Evolutionary conservation across 2,797 vertebrate species (phyloP).

Genomic region (Pantherophis vulpinus): DNA sequence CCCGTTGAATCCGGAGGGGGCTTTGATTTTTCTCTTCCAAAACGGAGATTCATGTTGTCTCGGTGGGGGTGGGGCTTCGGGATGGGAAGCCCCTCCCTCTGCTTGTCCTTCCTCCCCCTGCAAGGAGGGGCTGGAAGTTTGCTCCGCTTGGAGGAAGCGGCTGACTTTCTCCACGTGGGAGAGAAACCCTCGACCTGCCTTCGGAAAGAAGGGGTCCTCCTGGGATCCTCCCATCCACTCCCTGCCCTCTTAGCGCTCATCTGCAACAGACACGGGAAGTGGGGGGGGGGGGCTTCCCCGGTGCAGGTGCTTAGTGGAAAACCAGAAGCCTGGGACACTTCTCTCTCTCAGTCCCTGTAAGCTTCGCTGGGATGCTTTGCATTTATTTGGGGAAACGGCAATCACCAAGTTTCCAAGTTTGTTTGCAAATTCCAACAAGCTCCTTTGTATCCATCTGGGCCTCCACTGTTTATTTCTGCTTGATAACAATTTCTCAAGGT

Average conservation of each 20-base stretch:
- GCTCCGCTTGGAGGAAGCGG: neutral
- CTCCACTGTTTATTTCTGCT: neutral
- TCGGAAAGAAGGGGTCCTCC: neutral
- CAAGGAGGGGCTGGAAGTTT: neutral
- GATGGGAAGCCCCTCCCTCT: neutral
- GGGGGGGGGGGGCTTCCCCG: neutral
- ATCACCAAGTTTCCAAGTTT: neutral
- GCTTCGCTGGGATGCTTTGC: neutral
- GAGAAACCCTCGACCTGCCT: neutral
- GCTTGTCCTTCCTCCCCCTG: neutral
- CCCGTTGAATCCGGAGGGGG: neutral
- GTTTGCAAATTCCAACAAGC: neutral
- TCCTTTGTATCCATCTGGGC: neutral
- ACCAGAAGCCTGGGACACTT: neutral
- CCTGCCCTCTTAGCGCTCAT: neutral
- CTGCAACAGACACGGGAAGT: neutral
- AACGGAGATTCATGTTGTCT: neutral
- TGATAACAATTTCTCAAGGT: neutral
- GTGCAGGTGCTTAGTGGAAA: neutral
- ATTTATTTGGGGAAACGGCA: too few relatives aligned
- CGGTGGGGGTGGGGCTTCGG: neutral
- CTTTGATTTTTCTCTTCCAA: neutral
- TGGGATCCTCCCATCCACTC: neutral
- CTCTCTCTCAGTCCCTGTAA: neutral
- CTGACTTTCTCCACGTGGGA: neutral